Base-by-base conservation (phyloP, 1,140 invertebrate genomes). In the Phymastichus coffea region DNA sequence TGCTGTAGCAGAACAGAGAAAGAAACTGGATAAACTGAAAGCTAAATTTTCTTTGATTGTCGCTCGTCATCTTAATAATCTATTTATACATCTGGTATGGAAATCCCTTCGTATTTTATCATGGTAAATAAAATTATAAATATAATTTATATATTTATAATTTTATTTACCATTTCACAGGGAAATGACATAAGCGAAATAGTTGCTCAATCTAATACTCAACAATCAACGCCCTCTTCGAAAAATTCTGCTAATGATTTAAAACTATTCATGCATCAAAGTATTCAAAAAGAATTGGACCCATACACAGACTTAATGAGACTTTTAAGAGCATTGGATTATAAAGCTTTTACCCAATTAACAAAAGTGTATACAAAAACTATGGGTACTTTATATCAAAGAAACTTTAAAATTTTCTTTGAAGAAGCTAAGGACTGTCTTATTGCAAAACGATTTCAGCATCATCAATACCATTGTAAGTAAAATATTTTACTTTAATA, bases 251-350 rank as follows among this genome's bases (percentile, higher is more conserved):
- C 77, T 63, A 76, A 80, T 8, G 81, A 83, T 65, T 78, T 94
- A 44, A 85, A 84, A 19, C 78, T 95, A 57, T 89, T 90, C 2
- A 87, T 87, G 56, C 91, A 94, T 73, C 83, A 84, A 63, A 80
- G 82, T 38, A 88, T 94, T 68, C 94, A 97, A 79, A 82, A 85
- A 43, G 91, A 95, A 72, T 82, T 98, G 28, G 82, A 85, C 64
- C 86, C 88, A 14, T 97, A 97, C 74, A 87, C 88, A 10, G 90
- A 94, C 64, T 83, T 97, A 49, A 95, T 97, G 89, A 89, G 92
- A 71, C 94, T 95, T 88, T 81, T 92, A 15, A 90, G 93, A 80
- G 86, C 86, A 38, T 88, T 94, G 81, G 94, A 97, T 74, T 83
- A 85, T 38, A 88, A 88, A 70, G 87, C 88, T 10, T 97, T 94